Conservation (phyloP, 2,888 invertebrate species). For the Cataglyphis albicans region DNA sequence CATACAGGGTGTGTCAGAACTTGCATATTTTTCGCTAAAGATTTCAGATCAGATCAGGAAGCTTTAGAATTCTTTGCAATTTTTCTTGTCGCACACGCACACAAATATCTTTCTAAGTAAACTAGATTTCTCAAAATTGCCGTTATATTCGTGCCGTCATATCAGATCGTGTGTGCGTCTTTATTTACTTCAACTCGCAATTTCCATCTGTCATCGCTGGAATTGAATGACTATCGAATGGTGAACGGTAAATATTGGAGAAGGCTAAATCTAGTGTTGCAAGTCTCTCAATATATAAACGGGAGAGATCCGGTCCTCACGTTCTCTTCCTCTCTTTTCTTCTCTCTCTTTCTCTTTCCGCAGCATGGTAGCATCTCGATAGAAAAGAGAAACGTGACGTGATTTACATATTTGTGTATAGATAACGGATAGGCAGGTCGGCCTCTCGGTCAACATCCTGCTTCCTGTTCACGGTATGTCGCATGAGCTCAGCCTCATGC, state of each 20-base stretch:
- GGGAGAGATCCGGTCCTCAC: slow-evolving; percentile 23
- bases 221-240: slow-evolving; percentile 20
- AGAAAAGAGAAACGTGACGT: slow-evolving; percentile 65
- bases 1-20: slow-evolving; percentile 14
- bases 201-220: slow-evolving; percentile 32
- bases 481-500: slow-evolving; percentile 40
- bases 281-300: slow-evolving; percentile 22
- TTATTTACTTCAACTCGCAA: slow-evolving; percentile 4
- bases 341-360: slow-evolving; percentile 20
- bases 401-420: slow-evolving; percentile 67
- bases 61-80: background rate
- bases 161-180: slow-evolving; percentile 16
- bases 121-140: background rate
- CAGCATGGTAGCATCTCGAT: slow-evolving; percentile 26
- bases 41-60: background rate
- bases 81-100: background rate
- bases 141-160: background rate
- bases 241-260: slow-evolving; percentile 7
- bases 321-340: slow-evolving; percentile 16
- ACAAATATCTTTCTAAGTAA: background rate
- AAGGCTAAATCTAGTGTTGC: slow-evolving; percentile 46
- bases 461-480: slow-evolving; percentile 65
- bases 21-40: background rate
- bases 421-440: slow-evolving; percentile 53
- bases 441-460: slow-evolving; percentile 70